Evolutionary conservation across 1,140 invertebrate species (phyloP), one percentile per base, ranked within the genome.

Genomic region (Drosophila seguyi): DNA sequence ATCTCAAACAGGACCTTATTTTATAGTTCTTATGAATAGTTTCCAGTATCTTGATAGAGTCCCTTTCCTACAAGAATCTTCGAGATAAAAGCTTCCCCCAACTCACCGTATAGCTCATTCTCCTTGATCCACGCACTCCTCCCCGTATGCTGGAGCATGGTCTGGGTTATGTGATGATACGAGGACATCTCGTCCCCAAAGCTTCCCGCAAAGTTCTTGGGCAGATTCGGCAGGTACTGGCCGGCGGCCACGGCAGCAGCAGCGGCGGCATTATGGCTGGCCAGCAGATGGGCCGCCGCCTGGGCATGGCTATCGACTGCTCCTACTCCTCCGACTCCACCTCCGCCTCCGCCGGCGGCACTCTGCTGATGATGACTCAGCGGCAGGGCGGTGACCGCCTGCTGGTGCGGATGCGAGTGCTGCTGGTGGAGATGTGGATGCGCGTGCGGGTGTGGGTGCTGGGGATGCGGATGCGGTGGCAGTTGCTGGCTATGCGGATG

Each of bases 21-120:
- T n/a, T n/a, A n/a, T n/a, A n/a, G n/a, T n/a, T n/a, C n/a, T n/a
- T n/a, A n/a, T n/a, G n/a, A n/a, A n/a, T n/a, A n/a, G n/a, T n/a
- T n/a, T n/a, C n/a, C n/a, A n/a, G n/a, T n/a, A n/a, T n/a, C 20
- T 42, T 11, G 1, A 44, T 25, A 6, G 6, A 22, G 5, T 4
- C 13, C 14, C 4, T 11, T 11, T 29, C 22, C 10, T 1, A 14
- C 20, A 22, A 7, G 6, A 20, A 25, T 44, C 6, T 44, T n/a
- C 6, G 7, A 16, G 14, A 0, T 4, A 1, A 42, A 2, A 6
- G 11, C n/a, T 22, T 22, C 3, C 2, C 14, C 1, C 14, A 4
- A 92, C 91, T 90, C 39, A 92, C 91, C 91, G 55, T 92, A 92
- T 41, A 92, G 59, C 34, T 92, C 91, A 45, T 90, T 92, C 59